Percentiles rank a stretch among this genome's conserved stretches.
These are phyloP conservation scores for Iselma pallidipennis DNA, from an alignment of 2,888 invertebrate genomes.

Conservation along the genomic window DNA sequence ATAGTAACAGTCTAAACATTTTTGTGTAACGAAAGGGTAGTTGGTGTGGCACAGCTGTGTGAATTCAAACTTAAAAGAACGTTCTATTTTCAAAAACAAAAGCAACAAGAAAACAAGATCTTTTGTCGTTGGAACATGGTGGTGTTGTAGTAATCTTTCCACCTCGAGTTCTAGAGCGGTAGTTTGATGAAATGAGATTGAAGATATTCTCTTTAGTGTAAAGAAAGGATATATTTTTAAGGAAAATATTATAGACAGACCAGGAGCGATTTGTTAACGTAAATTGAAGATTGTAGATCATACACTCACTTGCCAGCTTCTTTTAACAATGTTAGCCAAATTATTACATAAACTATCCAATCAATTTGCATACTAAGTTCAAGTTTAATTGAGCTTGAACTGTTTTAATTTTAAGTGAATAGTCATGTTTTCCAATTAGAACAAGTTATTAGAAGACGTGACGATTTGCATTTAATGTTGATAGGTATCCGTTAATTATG, in stretches of 20 bases:
- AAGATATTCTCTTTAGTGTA: conserved; percentile 19
- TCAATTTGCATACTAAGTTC: neutral
- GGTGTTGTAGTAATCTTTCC: conserved; percentile 36
- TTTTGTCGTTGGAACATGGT: conserved; percentile 13
- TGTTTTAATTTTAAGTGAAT: neutral
- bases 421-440: neutral
- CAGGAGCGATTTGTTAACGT: conserved; percentile 38
- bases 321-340: neutral
- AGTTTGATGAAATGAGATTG: conserved; percentile 35
- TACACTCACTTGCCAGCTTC: neutral
- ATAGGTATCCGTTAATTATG: neutral
- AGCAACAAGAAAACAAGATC: conserved; percentile 41
- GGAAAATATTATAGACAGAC: conserved; percentile 35
- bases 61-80: conserved; percentile 34
- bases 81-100: conserved; percentile 42
- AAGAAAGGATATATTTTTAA: conserved; percentile 15
- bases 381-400: neutral
- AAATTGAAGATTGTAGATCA: neutral
- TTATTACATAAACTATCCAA: neutral
- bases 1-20: conserved; percentile 25
- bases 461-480: neutral
- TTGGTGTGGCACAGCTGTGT: conserved; percentile 38
- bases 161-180: conserved; percentile 34
- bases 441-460: neutral
- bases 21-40: conserved; percentile 19